Evolutionary conservation across 2,888 invertebrate genomes (phyloP), one percentile per base, ranked within the genome.

Genomic region (Agrotis exclamationis): DNA sequence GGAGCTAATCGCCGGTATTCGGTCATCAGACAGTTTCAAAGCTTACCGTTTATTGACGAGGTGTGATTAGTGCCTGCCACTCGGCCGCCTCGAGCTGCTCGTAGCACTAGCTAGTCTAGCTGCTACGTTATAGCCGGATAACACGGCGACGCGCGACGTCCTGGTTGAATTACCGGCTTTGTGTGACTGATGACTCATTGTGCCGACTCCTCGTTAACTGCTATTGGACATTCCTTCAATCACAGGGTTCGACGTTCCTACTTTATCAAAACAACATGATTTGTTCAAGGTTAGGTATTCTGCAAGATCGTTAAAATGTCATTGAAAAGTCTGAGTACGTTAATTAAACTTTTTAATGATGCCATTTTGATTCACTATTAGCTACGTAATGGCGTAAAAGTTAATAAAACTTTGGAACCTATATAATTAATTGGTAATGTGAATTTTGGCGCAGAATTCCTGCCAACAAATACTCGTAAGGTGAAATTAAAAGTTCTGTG

Each of bases 121-220:
- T 45, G 47, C 64, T 62, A 80, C 79, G 82, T 83, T 83, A 85
- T 85, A 86, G 86, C 86, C 86, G 89, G 89, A 86, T 90, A 89
- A 88, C 88, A 88, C 68, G 85, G n/a, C n/a, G n/a, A n/a, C n/a
- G n/a, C n/a, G 84, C 85, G 85, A 85, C 86, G 86, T 86, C 85
- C 85, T 86, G 87, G 84, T 85, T 87, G 88, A 89, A 89, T 89
- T 87, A 88, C 86, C 87, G 87, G 89, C 88, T 88, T 89, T 89
- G 86, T 88, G 88, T 89, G 86, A 88, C 88, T 89, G 89, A 89
- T 89, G 87, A 88, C 85, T 89, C 86, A 89, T 89, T 89, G 89
- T 88, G 83, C 83, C 78, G 84, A 83, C 81, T 79, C 77, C 86
- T 83, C 82, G 87, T 85, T 85, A 87, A 86, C 86, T 88, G 86